These are phyloP conservation scores for Yponomeuta sedellus DNA, from an alignment of 2,888 invertebrate genomes.

Conservation along the genomic window DNA sequence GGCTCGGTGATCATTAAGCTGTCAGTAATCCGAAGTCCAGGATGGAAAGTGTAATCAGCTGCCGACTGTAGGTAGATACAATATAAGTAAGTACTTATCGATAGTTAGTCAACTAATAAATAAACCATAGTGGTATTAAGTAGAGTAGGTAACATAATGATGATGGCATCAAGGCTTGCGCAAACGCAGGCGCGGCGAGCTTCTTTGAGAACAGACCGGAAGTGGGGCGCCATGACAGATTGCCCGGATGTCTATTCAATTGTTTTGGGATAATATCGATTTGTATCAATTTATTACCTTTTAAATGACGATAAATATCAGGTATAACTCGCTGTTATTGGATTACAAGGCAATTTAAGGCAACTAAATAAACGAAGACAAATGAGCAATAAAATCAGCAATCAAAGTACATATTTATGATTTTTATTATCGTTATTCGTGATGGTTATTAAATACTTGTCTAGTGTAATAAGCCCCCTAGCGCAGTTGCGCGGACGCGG, in stretches of 20 bases:
- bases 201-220: constrained; percentile 21
- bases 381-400: neutral
- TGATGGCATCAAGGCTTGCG: constrained; percentile 15
- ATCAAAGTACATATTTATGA: neutral
- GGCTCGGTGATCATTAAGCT: no score
- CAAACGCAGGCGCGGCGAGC: constrained; percentile 29
- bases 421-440: neutral
- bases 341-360: neutral
- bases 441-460: neutral
- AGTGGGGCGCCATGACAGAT: constrained; percentile 24
- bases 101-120: neutral
- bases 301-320: neutral
- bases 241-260: constrained; percentile 19
- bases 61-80: no score
- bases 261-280: constrained; percentile 9
- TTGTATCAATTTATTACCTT: neutral
- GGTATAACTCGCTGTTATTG: neutral
- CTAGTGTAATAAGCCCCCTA: constrained; percentile 4
- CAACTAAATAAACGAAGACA: neutral
- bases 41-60: no score
- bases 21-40: no score
- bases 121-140: neutral
- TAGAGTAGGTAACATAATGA: neutral
- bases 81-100: no score
- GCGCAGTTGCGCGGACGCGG: constrained; percentile 21